Evolutionary conservation across 2,888 invertebrate genomes (phyloP).

Genomic region (Callinectes sapidus): DNA sequence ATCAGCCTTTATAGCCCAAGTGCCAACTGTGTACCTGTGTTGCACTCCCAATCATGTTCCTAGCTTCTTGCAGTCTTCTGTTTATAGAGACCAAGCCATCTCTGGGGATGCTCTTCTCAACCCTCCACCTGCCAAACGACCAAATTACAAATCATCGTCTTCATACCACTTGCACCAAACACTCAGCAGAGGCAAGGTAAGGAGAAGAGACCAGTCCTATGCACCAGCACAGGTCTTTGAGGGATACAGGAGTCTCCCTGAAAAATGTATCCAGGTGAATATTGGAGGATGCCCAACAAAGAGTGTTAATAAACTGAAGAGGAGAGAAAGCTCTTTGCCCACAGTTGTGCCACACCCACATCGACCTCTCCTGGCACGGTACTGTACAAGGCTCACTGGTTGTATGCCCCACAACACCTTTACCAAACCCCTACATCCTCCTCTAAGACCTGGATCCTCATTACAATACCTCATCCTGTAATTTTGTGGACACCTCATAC

Average conservation of each 20-base stretch:
- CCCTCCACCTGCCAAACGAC: conserved; percentile 52
- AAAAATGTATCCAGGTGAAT: conserved; percentile 56
- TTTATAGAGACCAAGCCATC: conserved; percentile 63
- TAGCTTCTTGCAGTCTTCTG: conserved; percentile 65
- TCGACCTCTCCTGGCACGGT: conserved; percentile 56
- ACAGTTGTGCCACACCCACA: conserved; percentile 60
- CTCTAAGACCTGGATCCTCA: conserved; percentile 62
- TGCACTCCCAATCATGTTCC: conserved; percentile 61
- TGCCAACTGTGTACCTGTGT: conserved; percentile 69
- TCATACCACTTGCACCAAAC: conserved; percentile 33
- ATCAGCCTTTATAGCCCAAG: conserved; percentile 67
- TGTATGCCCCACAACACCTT: conserved; percentile 72
- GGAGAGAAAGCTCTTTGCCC: conserved; percentile 52
- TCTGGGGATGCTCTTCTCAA: conserved; percentile 69
- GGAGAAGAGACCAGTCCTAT: conserved; percentile 44
- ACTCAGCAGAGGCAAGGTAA: conserved; percentile 56
- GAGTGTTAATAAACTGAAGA: conserved; percentile 55
- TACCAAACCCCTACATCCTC: conserved; percentile 65
- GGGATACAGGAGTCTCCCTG: conserved; percentile 60
- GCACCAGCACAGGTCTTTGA: conserved; percentile 60
- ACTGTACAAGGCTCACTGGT: conserved; percentile 60
- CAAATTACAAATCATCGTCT: conserved; percentile 27
- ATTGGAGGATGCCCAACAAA: conserved; percentile 65
- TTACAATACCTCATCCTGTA: conserved; percentile 66
- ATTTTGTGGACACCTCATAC: background rate